Base-by-base conservation (phyloP, 1,140 invertebrate species). In the Bombus fervidus region DNA sequence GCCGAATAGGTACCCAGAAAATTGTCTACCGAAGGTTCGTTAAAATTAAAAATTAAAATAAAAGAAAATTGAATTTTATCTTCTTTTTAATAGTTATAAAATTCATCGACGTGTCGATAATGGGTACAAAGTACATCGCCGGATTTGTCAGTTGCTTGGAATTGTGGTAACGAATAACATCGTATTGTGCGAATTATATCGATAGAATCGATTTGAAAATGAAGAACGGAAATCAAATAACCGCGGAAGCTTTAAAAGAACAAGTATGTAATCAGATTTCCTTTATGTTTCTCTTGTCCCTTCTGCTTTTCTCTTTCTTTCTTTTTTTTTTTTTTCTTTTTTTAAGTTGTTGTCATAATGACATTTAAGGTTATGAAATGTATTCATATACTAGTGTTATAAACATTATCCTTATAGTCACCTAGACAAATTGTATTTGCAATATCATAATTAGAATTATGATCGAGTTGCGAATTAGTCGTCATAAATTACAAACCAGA, bases 161-260 rank as follows among this genome's bases (percentile, higher is more conserved):
- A 37, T 9, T n/a, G 3, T n/a, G 0, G 34, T 59, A 9, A 15
- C 9, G 13, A 1, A 9, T 10, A 22, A 53, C 25, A 8, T 37
- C 2, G 1, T 66, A 3, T 31, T 53, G 5, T 22, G 12, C 6
- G 2, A 28, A 3, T 6, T 0, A 2, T 12, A 28, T 37, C 39
- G 12, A 0, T 22, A 69, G 2, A 12, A 79, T 78, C 22, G 25
- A 43, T 41, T 15, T 6, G 47, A 90, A 80, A 2, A 91, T 90
- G 62, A 94, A 93, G 64, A 89, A 88, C 94, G 98, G 97, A 69
- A 97, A 97, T 94, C 96, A 96, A 90, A 97, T 98, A 85, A 94
- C 98, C 83, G 97, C 97, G 0, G 96, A 97, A 93, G 96, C 97
- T 71, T 94, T 98, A 82, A 98, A 97, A 94, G 95, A 96, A 91